These are phyloP conservation scores for Drosophila longiperda DNA, from an alignment of 2,888 invertebrate genomes.

Conservation along the genomic window DNA sequence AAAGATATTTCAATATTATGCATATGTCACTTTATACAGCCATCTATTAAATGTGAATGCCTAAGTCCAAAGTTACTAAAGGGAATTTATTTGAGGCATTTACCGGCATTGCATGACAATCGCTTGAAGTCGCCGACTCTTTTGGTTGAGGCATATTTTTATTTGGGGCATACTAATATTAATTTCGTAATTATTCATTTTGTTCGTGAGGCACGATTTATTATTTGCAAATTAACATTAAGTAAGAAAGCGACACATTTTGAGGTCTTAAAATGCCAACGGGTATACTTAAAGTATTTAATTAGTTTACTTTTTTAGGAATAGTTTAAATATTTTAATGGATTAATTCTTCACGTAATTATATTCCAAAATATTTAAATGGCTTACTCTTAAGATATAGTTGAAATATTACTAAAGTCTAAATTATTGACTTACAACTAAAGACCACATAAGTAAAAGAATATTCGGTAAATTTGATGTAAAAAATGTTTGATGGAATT, in stretches of 20 bases:
- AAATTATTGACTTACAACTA: neutral
- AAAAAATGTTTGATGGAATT: neutral
- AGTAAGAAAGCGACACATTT: neutral
- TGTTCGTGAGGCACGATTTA: neutral
- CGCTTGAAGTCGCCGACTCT: slow-evolving; percentile 50
- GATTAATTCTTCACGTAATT: neutral
- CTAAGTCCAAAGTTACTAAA: slow-evolving; percentile 29
- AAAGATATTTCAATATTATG: slow-evolving; percentile 50
- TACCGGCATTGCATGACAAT: slow-evolving; percentile 23
- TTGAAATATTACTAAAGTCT: neutral
- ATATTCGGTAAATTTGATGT: neutral
- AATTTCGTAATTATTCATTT: slow-evolving; percentile 16
- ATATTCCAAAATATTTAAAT: neutral
- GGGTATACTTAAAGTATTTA: neutral
- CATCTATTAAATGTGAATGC: slow-evolving; percentile 62
- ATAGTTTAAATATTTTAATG: neutral
- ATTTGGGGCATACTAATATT: neutral
- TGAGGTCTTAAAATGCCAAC: neutral
- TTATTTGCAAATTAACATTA: slow-evolving; percentile 1
- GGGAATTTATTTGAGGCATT: slow-evolving; percentile 39
- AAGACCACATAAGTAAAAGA: neutral
- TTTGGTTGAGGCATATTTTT: neutral
- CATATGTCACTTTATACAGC: slow-evolving; percentile 47
- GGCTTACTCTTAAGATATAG: neutral
- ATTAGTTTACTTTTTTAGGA: neutral